Evolutionary conservation across 1,140 invertebrate species (phyloP), one percentile per base, ranked within the genome.

Genomic region (Cecropterus lyciades): DNA sequence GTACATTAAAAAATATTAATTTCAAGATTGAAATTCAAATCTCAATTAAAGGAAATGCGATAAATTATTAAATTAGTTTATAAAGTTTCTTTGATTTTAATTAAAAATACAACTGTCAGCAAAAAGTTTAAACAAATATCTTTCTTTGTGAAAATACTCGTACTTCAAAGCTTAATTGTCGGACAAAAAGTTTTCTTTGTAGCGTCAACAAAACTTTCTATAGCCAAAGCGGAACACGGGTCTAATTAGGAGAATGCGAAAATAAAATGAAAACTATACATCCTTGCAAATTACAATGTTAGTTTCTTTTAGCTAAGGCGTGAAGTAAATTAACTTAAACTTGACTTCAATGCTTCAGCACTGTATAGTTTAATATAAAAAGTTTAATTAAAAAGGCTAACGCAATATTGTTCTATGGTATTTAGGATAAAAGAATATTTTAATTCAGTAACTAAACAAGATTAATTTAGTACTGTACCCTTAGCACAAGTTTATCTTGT

Each of bases 241-340:
- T 45, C 17, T 59, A 59, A 59, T 46, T 59, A 59, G 20, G 17
- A 59, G 20, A 15, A 27, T n/a, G n/a, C 8, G 42, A 9, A 30
- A 46, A 59, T 59, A 59, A 59, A 59, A 59, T 59, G 10, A 46
- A 59, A 59, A 46, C 56, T 59, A 46, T 33, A 46, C 20, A 30
- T 59, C 6, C 24, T 46, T 13, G 56, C 42, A 46, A 24, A 57
- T 45, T 57, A 42, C 55, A 8, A 10, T 33, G 30, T 33, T 33
- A 33, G 6, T 33, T 33, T 33, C 20, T 53, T 53, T 53, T 3
- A 53, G 9, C 51, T 15, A 15, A 53, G 27, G 10, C 9, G 51
- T 53, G 10, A 15, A 15, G 51, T 53, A 53, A 37, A 53, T 33
- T 7, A 33, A 10, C 3, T 53, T 16, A 16, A 53, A 33, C n/a